Evolutionary conservation across 1,140 invertebrate species (phyloP), one percentile per base, ranked within the genome.

Genomic region (Platyura marginata): DNA sequence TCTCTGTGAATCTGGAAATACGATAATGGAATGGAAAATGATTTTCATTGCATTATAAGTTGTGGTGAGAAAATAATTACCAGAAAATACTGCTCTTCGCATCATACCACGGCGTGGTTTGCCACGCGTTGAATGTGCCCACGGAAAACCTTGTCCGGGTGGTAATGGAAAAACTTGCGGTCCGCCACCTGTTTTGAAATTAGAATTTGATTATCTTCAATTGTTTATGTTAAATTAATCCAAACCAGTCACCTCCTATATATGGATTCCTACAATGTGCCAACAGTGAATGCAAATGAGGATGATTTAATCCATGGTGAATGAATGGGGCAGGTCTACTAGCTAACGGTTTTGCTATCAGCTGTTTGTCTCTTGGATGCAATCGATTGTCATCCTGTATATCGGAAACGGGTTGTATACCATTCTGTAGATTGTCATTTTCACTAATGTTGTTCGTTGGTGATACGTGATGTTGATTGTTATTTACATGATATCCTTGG

Each of bases 21-120:
- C 32, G 16, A 34, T 34, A n/a, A n/a, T 34, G 11, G 32, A 34
- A 19, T 37, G 15, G 18, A 18, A 37, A 37, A 16, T 19, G 18
- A 37, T 19, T n/a, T n/a, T n/a, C n/a, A n/a, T n/a, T n/a, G n/a
- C n/a, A n/a, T n/a, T n/a, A n/a, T n/a, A n/a, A 29, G 6, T 13
- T 8, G 6, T 29, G 13, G 13, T 29, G 6, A 29, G 13, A 29
- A 29, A 29, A 29, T 29, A 8, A 8, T 42, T 48, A 61, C 59
- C 59, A 50, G 59, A 61, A 53, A 88, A 89, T 21, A 93, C 88
- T 3, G 88, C 88, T 51, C 89, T 65, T 21, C 91, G 65, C 79
- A 96, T 88, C 89, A 96, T 95, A 0, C 91, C 91, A 9, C 91
- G 67, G 3, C 91, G 70, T 0, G 84, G 84, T 59, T 88, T 87